These are phyloP conservation scores for Engraulis encrasicolus DNA, from an alignment of 2,113 vertebrate species.

Conservation along the genomic window DNA sequence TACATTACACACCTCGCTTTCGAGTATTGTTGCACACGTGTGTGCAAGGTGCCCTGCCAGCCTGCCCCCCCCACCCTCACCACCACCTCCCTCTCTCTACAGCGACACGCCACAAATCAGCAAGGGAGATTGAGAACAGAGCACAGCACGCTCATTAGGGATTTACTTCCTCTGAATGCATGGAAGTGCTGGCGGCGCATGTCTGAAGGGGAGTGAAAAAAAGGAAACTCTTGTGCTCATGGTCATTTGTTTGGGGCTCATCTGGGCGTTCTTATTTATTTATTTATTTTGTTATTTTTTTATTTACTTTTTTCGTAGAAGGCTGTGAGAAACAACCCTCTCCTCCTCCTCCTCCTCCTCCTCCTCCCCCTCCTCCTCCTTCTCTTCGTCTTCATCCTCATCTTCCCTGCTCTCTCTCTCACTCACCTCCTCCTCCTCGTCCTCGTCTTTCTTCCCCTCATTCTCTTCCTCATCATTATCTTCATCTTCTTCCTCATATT, in stretches of 20 bases:
- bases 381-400: too few species aligned
- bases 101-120: not conserved
- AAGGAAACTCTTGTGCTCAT: not conserved
- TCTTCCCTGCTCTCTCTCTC: too few species aligned
- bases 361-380: too few species aligned
- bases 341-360: not conserved
- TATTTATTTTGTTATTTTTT: too few species aligned
- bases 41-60: not conserved
- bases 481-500: too few species aligned
- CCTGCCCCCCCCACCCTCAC: not conserved
- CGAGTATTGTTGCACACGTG: not conserved
- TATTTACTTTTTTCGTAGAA: not conserved
- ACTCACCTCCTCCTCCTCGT: too few species aligned
- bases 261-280: not conserved
- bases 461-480: too few species aligned
- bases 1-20: not conserved
- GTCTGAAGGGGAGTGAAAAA: too few species aligned
- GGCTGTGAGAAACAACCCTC: not conserved
- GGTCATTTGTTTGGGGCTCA: not conserved
- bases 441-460: too few species aligned
- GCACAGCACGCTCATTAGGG: not conserved
- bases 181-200: not conserved
- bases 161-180: not conserved
- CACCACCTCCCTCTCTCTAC: too few species aligned
- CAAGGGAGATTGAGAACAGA: not conserved